Evolutionary conservation across 2,113 vertebrate species (phyloP).

Genomic region (Pleuronectes platessa): DNA sequence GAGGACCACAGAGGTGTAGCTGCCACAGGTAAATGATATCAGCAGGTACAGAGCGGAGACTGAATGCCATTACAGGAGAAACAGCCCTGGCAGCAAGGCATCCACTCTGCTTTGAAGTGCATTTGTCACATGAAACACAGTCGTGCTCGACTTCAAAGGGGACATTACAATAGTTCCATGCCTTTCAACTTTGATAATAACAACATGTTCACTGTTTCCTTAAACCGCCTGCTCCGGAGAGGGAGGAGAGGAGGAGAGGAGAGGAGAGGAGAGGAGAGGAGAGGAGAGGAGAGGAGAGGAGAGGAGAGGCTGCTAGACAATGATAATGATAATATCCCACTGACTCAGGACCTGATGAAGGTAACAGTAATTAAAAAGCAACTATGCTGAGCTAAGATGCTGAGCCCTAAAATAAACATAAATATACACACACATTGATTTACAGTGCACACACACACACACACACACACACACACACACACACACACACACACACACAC

Average conservation of each 20-base stretch:
- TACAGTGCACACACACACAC: not conserved
- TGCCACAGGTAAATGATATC: slow-evolving; percentile 74
- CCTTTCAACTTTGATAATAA: slow-evolving; percentile 71
- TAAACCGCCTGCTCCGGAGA: slow-evolving; percentile 38
- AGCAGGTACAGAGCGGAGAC: slow-evolving; percentile 65
- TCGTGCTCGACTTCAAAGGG: slow-evolving; percentile 73
- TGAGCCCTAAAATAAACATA: slow-evolving; percentile 11
- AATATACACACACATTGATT: not conserved
- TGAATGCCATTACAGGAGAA: slow-evolving; percentile 61
- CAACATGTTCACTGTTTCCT: slow-evolving; percentile 53
- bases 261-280: not conserved
- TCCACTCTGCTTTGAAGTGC: slow-evolving; percentile 75
- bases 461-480: not conserved
- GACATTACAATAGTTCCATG: slow-evolving; percentile 67
- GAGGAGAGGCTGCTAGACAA: slow-evolving; percentile 1
- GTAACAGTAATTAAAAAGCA: slow-evolving; percentile 65
- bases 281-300: not conserved
- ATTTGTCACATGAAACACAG: slow-evolving; percentile 78
- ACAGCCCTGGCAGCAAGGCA: slow-evolving; percentile 53
- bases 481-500: not conserved
- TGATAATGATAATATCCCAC: slow-evolving; percentile 63
- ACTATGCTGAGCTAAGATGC: slow-evolving; percentile 33
- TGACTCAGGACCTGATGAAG: slow-evolving; percentile 51
- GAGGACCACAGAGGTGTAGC: slow-evolving; percentile 58
- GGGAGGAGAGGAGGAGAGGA: slow-evolving; percentile 4